These are phyloP conservation scores for Marmota flaviventris DNA, from an alignment of 2,113 vertebrate genomes.

Conservation along the genomic window DNA sequence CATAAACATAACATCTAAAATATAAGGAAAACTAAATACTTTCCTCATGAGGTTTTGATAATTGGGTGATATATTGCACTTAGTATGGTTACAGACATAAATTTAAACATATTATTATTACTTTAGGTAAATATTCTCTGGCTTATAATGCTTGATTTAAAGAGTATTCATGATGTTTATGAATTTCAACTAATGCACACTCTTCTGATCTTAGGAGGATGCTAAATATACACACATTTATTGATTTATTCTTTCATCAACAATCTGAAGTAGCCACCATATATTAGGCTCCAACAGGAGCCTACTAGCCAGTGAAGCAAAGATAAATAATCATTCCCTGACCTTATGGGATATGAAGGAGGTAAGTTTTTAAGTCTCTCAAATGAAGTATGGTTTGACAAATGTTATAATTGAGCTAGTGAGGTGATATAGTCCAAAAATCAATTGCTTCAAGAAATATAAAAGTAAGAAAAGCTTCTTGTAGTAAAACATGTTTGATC, in stretches of 20 bases:
- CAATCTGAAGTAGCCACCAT: neutral
- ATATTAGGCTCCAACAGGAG: neutral
- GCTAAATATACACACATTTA: neutral
- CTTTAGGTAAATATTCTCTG: neutral
- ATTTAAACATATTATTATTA: neutral
- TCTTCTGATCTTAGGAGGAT: neutral
- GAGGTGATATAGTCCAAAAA: neutral
- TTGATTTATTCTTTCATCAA: neutral
- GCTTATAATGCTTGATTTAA: neutral
- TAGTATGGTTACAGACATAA: neutral
- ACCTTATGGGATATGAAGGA: neutral
- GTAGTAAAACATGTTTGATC: neutral
- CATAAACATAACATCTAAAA: neutral
- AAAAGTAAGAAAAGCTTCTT: neutral
- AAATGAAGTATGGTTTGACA: neutral
- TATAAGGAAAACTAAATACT: neutral
- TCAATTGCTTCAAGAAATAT: neutral
- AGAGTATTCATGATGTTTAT: neutral
- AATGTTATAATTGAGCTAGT: neutral
- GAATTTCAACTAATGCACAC: neutral
- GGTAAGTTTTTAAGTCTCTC: neutral
- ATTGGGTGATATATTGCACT: neutral
- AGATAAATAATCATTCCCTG: neutral
- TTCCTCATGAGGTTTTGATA: neutral
- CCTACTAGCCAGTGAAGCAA: neutral